Conservation (phyloP, 2,113 vertebrate genomes). For the Empidonax alnorum region DNA sequence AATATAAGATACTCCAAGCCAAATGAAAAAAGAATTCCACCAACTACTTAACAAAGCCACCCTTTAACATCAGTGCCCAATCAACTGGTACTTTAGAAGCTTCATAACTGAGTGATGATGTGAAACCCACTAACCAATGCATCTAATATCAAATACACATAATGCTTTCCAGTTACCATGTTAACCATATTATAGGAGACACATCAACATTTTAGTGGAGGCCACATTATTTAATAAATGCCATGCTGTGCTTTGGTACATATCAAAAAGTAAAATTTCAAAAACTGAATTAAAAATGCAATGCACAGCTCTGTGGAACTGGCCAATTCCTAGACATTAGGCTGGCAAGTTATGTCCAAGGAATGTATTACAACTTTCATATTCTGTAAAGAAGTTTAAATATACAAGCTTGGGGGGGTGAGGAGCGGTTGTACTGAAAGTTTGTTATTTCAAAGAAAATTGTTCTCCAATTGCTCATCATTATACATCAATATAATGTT, state of each 20-base stretch:
- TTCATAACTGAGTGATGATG: neutral
- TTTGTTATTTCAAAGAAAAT: conserved; percentile 23
- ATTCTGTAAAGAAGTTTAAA: neutral
- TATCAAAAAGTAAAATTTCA: neutral
- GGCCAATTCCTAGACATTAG: neutral
- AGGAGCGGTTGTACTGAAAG: neutral
- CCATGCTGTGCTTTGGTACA: neutral
- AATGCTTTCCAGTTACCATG: neutral
- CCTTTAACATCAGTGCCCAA: neutral
- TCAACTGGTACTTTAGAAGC: neutral
- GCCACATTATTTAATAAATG: neutral
- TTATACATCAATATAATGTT: conserved; percentile 31
- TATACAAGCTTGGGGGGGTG: fast-evolving
- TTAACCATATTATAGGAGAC: neutral
- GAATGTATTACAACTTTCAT: neutral
- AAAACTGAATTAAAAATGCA: neutral
- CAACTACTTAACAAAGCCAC: neutral
- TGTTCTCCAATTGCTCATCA: conserved; percentile 30
- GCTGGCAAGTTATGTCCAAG: neutral
- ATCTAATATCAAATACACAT: neutral
- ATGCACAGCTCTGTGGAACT: neutral
- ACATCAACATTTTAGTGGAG: neutral
- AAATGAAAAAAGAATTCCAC: neutral
- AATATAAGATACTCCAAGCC: neutral
- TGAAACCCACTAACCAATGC: neutral